phyloP scores from a whole-genome alignment of 2,888 invertebrate species.

The Ichneumoninae sp. region DNA sequence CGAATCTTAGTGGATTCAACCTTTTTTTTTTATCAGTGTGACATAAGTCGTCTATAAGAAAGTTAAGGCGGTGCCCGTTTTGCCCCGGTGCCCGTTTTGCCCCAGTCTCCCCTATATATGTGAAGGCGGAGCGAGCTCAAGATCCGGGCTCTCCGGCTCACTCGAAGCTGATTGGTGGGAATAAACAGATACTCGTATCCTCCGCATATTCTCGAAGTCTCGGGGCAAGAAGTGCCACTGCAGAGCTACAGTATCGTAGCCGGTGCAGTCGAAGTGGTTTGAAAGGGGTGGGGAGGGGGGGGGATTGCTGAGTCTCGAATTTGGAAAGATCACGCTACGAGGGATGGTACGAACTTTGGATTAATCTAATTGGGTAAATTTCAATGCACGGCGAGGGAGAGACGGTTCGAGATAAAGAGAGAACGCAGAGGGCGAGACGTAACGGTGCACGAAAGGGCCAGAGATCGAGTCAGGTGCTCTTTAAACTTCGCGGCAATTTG shows the following conservation, averaged over 20 bases:
- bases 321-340: constrained; percentile 39
- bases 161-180: constrained; percentile 3
- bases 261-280: not conserved
- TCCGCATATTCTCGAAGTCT: not conserved
- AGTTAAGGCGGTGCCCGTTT: too few relatives aligned
- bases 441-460: constrained; percentile 47
- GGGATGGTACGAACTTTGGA: constrained; percentile 68
- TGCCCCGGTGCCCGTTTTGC: too few relatives aligned
- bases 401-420: not conserved
- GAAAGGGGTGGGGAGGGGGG: not conserved
- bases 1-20: too few relatives aligned
- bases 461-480: constrained; percentile 45
- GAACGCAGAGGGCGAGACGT: not conserved
- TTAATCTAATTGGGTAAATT: constrained; percentile 78
- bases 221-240: not conserved
- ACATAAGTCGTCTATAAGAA: too few relatives aligned
- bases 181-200: constrained; percentile 9
- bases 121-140: not conserved
- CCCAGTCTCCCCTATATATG: too few relatives aligned
- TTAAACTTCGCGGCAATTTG: constrained; percentile 76
- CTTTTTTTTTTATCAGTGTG: too few relatives aligned
- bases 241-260: not conserved
- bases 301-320: constrained; percentile 30
- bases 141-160: not conserved
- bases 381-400: constrained; percentile 68